Conservation (phyloP, 2,113 vertebrate species). For the Lanius collurio region DNA sequence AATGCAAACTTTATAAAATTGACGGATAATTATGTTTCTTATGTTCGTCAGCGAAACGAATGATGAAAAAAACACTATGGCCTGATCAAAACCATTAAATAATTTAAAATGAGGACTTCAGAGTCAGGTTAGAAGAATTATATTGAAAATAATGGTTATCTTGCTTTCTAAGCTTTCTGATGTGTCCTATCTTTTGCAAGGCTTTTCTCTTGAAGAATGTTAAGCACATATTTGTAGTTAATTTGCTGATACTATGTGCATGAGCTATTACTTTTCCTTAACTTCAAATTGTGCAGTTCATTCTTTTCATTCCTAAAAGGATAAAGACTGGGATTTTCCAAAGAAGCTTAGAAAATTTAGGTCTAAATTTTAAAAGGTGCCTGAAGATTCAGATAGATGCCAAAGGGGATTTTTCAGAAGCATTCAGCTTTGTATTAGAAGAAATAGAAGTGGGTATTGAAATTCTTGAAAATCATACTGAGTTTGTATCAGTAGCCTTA, state of each 20-base stretch:
- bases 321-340: constrained; percentile 58
- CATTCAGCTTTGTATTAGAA: constrained; percentile 29
- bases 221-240: constrained; percentile 70
- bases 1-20: constrained; percentile 66
- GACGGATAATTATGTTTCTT: constrained; percentile 62
- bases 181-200: constrained; percentile 62
- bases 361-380: constrained; percentile 56
- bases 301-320: constrained; percentile 62
- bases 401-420: constrained; percentile 44
- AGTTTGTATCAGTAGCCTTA: not conserved
- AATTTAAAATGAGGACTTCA: constrained; percentile 60
- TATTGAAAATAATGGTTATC: constrained; percentile 71
- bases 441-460: constrained; percentile 7
- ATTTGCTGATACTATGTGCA: constrained; percentile 65
- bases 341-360: constrained; percentile 61
- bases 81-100: constrained; percentile 65
- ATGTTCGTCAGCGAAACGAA: constrained; percentile 35
- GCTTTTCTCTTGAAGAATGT: constrained; percentile 68
- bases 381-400: constrained; percentile 30
- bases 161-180: constrained; percentile 58
- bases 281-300: constrained; percentile 39
- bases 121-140: constrained; percentile 67
- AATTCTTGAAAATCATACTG: constrained; percentile 30
- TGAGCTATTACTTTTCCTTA: constrained; percentile 66
- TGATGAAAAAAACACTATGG: constrained; percentile 31